phyloP scores from a whole-genome alignment of 1,140 invertebrate genomes.

The Zaprionus vittiger region DNA sequence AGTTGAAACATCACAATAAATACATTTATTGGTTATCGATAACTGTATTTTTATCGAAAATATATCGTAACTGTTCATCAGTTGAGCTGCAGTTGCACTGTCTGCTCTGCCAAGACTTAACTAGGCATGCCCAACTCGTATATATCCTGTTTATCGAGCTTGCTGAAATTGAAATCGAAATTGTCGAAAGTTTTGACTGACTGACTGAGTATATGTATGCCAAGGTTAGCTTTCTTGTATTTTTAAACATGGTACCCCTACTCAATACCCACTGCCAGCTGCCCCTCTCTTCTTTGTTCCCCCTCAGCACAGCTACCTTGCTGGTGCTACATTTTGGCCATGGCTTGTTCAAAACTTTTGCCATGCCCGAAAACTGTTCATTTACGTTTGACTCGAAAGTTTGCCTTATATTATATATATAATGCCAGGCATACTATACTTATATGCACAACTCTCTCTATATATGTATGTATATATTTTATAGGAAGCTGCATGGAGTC shows the following conservation, averaged over 20 bases:
- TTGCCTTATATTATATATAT: constrained; percentile 3
- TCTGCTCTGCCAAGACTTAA: background rate
- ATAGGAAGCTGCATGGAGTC: background rate
- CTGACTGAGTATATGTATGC: background rate
- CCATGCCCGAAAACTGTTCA: constrained; percentile 44
- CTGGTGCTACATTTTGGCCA: too few relatives aligned
- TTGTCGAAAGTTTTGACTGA: background rate
- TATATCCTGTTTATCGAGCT: background rate
- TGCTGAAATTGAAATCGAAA: constrained; percentile 1
- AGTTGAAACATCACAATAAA: background rate
- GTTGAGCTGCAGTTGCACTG: too few relatives aligned
- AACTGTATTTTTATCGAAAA: background rate
- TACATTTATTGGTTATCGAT: background rate
- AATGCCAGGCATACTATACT: background rate
- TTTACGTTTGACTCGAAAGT: constrained; percentile 35
- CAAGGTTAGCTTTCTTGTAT: background rate
- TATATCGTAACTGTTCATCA: too few relatives aligned
- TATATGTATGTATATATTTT: constrained; percentile 13
- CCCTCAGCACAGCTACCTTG: background rate
- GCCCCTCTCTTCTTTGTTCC: background rate
- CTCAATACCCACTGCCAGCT: background rate
- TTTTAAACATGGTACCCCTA: background rate
- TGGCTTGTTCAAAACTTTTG: constrained; percentile 31
- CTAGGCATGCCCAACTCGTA: background rate
- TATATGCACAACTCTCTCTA: constrained; percentile 7